These are phyloP conservation scores for Saccopteryx leptura DNA, from an alignment of 2,113 vertebrate species.

Conservation along the genomic window DNA sequence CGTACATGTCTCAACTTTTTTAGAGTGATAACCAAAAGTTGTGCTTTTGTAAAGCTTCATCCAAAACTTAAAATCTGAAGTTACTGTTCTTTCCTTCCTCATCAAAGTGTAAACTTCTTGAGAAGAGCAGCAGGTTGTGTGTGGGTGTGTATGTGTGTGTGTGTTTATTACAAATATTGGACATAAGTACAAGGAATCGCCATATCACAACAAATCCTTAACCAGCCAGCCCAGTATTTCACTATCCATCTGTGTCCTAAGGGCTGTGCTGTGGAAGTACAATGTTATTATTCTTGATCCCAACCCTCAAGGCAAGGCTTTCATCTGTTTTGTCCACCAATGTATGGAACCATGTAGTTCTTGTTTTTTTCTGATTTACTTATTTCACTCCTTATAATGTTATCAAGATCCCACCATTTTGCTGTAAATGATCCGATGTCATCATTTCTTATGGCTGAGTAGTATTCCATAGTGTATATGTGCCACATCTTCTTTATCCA, in stretches of 20 bases:
- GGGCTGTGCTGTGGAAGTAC: neutral
- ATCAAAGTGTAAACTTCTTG: neutral
- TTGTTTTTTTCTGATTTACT: too few relatives aligned
- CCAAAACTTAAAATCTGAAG: constrained; percentile 37
- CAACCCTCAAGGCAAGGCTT: neutral
- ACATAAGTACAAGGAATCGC: neutral
- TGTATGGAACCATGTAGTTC: too few relatives aligned
- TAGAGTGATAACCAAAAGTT: neutral
- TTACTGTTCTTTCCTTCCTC: neutral
- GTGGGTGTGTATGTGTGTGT: neutral
- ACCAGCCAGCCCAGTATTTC: neutral
- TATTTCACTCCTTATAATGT: too few relatives aligned
- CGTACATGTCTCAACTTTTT: neutral
- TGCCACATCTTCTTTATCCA: too few relatives aligned
- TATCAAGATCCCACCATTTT: too few relatives aligned
- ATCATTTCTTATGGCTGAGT: too few relatives aligned
- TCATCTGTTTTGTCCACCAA: neutral
- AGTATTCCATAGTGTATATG: too few relatives aligned
- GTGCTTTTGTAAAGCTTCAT: neutral
- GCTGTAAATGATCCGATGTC: too few relatives aligned
- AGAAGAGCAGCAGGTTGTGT: neutral
- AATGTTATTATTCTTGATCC: neutral
- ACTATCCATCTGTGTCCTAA: neutral
- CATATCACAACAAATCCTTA: neutral
- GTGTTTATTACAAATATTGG: neutral